Conservation (phyloP, 2,113 vertebrate species). For the Salvelinus sp. region DNA sequence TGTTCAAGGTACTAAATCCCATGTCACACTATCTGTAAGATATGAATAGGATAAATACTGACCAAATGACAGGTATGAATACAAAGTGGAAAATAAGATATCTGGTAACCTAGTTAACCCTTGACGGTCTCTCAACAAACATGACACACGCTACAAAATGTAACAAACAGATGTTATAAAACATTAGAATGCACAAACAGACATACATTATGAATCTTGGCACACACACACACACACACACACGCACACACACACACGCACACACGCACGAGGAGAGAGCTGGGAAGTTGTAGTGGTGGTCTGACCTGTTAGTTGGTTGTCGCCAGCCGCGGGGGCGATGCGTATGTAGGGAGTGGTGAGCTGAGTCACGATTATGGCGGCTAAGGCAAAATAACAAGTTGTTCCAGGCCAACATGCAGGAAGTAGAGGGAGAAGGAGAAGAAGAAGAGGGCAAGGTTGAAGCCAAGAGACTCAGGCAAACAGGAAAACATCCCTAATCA, state of each 20-base stretch:
- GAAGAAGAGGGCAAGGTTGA: constrained; percentile 28
- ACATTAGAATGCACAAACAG: neutral
- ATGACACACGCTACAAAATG: too few relatives aligned
- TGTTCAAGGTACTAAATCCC: neutral
- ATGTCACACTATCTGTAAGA: neutral
- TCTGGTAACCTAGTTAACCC: constrained; percentile 6
- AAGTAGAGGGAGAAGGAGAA: constrained; percentile 41
- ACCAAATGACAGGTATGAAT: constrained; percentile 32
- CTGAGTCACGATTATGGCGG: constrained; percentile 98
- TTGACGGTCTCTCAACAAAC: neutral
- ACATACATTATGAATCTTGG: neutral
- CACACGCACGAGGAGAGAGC: constrained; percentile 1
- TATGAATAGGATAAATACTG: constrained; percentile 37
- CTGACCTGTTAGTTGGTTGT: constrained; percentile 98
- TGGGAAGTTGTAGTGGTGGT: constrained; percentile 68
- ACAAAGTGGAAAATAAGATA: constrained; percentile 11
- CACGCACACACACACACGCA: neutral
- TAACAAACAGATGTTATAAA: neutral
- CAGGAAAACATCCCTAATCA: neutral
- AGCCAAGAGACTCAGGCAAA: constrained; percentile 16
- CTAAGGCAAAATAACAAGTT: constrained; percentile 89
- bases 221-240: neutral
- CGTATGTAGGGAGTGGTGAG: constrained; percentile 98
- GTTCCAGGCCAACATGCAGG: constrained; percentile 76
- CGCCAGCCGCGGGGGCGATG: constrained; percentile 90